Base-by-base conservation (phyloP, 2,113 vertebrate genomes). In the Lipophrys pholis region DNA sequence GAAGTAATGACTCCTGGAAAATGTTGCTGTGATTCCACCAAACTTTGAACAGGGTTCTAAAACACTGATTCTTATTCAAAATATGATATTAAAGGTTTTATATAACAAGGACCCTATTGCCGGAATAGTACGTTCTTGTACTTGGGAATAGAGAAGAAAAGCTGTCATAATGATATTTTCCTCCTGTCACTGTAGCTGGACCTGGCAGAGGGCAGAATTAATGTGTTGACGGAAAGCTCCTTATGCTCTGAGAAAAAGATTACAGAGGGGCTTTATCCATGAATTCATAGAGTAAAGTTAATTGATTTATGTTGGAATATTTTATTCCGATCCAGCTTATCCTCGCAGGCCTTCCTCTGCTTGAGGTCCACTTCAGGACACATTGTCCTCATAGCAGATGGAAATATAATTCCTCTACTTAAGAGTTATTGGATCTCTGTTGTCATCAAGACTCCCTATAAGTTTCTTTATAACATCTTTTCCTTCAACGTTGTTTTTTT, bases 231-330 rank as follows among this genome's bases (percentile, higher is more conserved):
- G 73, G 80, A 93, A 93, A 93, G 89, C 93, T 89, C 82, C 92
- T 93, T 93, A 92, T 72, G 82, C 87, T 93, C 39, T 12, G 57
- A 87, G 86, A 91, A 87, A 82, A 82, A 91, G 92, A 92, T 92
- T 92, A 93, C 77, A 61, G 78, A 82, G 85, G 69, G 81, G 86
- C 89, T 91, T 90, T 89, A 93, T 85, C 84, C 87, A 78, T 80
- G 81, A 91, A 89, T 90, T 88, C 66, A 88, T 67, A 49, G 76
- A 59, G 60, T 80, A 55, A 84, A 86, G 72, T 90, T 90, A 93
- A 92, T 92, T 92, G 90, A 92, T 94, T 93, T 88, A 82, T 92
- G 84, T 88, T 81, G 82, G 80, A 92, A 90, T 81, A 82, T 90
- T 84, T 57, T 82, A 89, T 88, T 86, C 77, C 64, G 79, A 82